Evolutionary conservation across 2,113 vertebrate species (phyloP).

Genomic region (Cyrtonyx montezumae): DNA sequence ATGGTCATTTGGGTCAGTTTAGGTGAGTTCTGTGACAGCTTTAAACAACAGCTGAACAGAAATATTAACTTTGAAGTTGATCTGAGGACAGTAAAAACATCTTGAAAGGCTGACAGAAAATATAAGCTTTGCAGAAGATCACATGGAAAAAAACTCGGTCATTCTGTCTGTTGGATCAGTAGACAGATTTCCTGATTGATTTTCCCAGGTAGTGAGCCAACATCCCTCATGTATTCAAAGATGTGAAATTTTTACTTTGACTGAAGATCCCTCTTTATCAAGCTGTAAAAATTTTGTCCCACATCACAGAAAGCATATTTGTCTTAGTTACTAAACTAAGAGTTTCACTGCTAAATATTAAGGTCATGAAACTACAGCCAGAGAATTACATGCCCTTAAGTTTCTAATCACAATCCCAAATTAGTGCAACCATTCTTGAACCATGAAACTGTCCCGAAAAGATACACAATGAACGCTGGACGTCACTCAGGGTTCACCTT

Average conservation of each 20-base stretch:
- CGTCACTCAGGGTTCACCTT: background rate
- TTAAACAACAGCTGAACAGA: background rate
- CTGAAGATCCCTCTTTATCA: background rate
- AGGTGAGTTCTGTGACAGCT: background rate
- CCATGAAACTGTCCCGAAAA: background rate
- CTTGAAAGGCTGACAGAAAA: background rate
- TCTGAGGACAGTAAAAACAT: background rate
- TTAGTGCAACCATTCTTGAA: background rate
- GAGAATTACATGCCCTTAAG: background rate
- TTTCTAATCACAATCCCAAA: background rate
- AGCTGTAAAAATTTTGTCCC: background rate
- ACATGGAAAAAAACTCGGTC: background rate
- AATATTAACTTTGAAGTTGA: background rate
- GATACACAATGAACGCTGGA: background rate
- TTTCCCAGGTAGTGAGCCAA: background rate
- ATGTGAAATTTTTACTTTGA: background rate
- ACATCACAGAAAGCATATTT: background rate
- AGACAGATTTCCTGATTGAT: background rate
- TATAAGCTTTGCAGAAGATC: background rate
- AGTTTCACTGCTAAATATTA: background rate
- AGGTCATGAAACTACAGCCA: background rate
- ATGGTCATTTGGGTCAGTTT: background rate
- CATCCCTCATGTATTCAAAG: background rate
- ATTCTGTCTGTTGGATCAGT: background rate
- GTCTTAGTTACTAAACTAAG: background rate